Evolutionary conservation across 2,888 invertebrate species (phyloP), one percentile per base, ranked within the genome.

Genomic region (Heliconius sara): DNA sequence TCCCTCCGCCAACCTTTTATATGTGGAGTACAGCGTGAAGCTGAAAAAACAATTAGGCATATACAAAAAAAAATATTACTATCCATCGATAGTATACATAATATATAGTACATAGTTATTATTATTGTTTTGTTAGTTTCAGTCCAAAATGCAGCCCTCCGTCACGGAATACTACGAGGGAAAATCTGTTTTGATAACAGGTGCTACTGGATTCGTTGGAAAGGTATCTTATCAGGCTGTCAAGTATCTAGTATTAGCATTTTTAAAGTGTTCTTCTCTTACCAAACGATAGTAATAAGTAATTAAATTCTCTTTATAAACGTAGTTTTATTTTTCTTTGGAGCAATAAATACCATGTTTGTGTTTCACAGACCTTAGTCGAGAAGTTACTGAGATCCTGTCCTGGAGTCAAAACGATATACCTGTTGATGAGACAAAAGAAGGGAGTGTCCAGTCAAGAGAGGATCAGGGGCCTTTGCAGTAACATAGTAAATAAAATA

Each of bases 191-290:
- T 95, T 98, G 68, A 93, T 98, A 68, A 98, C 98, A 0, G 98
- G 98, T 3, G 97, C 96, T 1, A 97, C 97, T 0, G 98, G 98
- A 7, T 98, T 98, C 87, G 86, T 94, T 7, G 94, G 94, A 19
- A 94, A 94, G 89, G 93, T 93, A 22, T 57, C 22, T 57, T n/a
- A 57, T n/a, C 22, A n/a, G 22, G 9, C 57, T 3, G 22, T 9
- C 3, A 57, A 57, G 22, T 57, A 9, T 22, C 1, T 57, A 10
- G 2, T 27, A 27, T 27, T 27, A 27, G 27, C 5, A 47, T 16
- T 47, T 47, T 47, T 47, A 19, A 47, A 6, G 19, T 19, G 0
- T 47, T 47, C 4, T 1, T 6, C 19, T 19, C 19, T 19, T 47
- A 1, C 5, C 47, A 47, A 47, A 39, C 10, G 10, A 39, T 39